phyloP scores from a whole-genome alignment of 1,140 invertebrate genomes.

The Ips nitidus region DNA sequence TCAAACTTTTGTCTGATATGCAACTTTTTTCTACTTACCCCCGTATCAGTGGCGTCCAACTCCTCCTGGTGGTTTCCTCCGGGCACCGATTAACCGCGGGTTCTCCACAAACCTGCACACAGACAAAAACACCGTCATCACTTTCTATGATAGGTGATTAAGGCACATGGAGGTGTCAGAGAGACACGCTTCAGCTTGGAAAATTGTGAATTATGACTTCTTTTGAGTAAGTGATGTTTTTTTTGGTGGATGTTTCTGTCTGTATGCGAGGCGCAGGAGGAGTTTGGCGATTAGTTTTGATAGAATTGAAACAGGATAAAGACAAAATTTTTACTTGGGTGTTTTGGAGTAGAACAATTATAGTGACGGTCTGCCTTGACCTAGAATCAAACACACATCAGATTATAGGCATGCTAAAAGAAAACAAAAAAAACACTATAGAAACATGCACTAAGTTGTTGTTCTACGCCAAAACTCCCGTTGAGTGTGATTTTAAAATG shows the following conservation, averaged over 20 bases:
- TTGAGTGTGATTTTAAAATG: background rate
- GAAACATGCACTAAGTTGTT: background rate
- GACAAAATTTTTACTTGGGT: constrained; percentile 2
- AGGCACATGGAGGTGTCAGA: no score
- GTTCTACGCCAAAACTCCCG: background rate
- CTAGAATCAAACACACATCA: constrained; percentile 19
- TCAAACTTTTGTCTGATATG: no score
- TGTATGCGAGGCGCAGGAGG: constrained; percentile 51
- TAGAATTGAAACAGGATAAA: background rate
- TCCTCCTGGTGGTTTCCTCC: background rate
- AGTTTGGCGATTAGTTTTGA: constrained; percentile 12
- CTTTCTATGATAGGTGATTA: constrained; percentile 8
- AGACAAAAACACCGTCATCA: constrained; percentile 44
- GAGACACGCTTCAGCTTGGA: no score
- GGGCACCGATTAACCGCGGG: background rate
- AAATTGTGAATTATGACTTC: background rate
- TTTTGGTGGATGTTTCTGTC: constrained; percentile 47
- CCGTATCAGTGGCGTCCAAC: background rate
- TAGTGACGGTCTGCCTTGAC: background rate
- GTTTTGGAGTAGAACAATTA: constrained; percentile 29
- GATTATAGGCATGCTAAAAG: constrained; percentile 1
- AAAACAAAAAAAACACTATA: background rate
- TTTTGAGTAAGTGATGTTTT: constrained; percentile 44
- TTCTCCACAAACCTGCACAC: constrained; percentile 51
- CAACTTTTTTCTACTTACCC: no score